Percentiles rank a stretch among this genome's conserved stretches.
Conservation (phyloP, 1,140 invertebrate genomes). For the Lepidotrigona ventralis region DNA sequence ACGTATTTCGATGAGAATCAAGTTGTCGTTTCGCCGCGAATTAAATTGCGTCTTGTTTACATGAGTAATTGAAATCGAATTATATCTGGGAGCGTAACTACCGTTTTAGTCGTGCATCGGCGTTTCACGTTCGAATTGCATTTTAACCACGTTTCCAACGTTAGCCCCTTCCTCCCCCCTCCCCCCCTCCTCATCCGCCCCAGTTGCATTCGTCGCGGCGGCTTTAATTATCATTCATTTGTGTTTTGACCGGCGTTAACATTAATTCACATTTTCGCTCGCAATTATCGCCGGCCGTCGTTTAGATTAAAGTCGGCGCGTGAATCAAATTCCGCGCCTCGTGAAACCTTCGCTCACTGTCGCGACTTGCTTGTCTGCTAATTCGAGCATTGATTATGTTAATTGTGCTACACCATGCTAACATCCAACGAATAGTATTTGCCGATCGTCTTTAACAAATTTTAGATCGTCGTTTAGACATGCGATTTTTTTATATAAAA, state of each 20-base stretch:
- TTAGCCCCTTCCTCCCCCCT: background rate
- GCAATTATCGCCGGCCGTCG: background rate
- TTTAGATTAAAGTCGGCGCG: background rate
- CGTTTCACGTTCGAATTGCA: background rate
- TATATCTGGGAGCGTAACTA: background rate
- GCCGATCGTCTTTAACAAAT: background rate
- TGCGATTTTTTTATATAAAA: too few species aligned
- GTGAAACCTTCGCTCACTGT: background rate
- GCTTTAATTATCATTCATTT: slow-evolving; percentile 28
- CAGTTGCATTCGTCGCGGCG: background rate
- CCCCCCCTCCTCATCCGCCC: too few species aligned
- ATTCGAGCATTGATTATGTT: background rate
- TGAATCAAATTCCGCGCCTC: background rate
- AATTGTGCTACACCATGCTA: background rate
- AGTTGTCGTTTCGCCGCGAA: background rate
- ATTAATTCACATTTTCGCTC: background rate
- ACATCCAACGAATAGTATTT: background rate
- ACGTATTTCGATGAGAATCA: background rate
- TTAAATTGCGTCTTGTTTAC: background rate
- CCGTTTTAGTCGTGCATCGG: background rate
- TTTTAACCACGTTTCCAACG: background rate
- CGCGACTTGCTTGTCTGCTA: background rate
- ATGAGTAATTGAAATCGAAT: background rate
- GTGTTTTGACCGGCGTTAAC: slow-evolving; percentile 11
- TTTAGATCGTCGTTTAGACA: background rate